These are phyloP conservation scores for Cataglyphis altisquamis DNA, from an alignment of 2,888 invertebrate species.

Conservation along the genomic window DNA sequence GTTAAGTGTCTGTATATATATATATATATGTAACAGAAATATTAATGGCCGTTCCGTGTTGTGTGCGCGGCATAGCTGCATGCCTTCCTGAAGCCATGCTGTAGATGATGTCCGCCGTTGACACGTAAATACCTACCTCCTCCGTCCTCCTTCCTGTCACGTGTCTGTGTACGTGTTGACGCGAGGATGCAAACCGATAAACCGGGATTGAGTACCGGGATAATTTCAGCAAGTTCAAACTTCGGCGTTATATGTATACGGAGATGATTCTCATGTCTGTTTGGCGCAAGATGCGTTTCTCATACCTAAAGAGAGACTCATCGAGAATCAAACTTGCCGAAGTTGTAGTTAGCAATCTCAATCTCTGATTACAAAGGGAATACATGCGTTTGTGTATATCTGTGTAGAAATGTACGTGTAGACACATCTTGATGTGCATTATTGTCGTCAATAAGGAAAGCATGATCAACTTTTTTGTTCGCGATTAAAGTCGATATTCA, in stretches of 20 bases:
- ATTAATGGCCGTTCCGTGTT: conserved; percentile 35
- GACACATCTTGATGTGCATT: neutral
- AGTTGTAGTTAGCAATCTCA: neutral
- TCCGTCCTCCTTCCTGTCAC: neutral
- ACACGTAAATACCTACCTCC: conserved; percentile 7
- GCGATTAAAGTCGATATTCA: conserved; percentile 12
- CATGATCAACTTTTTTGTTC: neutral
- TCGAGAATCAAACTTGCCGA: conserved; percentile 12
- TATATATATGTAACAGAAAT: conserved; percentile 42
- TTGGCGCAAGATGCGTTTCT: neutral
- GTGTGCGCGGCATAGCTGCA: conserved; percentile 61
- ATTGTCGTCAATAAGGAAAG: neutral
- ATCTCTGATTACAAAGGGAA: conserved; percentile 7
- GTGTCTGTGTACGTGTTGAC: conserved; percentile 27
- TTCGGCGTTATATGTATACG: neutral
- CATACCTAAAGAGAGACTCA: no score
- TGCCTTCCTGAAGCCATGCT: conserved; percentile 46
- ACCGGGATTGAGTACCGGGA: conserved; percentile 7
- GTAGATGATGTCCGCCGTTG: conserved; percentile 30
- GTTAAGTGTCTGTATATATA: conserved; percentile 56
- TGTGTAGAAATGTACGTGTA: neutral
- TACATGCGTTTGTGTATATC: neutral
- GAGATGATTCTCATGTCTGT: neutral
- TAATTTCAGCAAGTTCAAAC: conserved; percentile 13
- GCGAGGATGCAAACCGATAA: conserved; percentile 5